These are phyloP conservation scores for Pelecanus crispus DNA, from an alignment of 2,113 vertebrate species.

Conservation along the genomic window DNA sequence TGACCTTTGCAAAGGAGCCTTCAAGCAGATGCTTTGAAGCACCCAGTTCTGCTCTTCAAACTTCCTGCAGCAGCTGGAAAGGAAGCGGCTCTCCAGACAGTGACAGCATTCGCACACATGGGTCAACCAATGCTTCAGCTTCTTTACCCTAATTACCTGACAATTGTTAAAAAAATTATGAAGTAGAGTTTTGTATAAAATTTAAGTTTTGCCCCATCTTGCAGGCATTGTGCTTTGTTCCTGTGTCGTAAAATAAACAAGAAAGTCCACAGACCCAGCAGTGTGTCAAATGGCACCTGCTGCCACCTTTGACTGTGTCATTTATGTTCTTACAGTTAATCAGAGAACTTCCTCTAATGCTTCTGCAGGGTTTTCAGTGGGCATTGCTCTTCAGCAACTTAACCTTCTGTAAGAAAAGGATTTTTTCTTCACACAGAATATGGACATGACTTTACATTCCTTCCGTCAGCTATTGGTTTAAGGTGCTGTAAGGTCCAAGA, in stretches of 20 bases:
- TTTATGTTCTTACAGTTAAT: neutral
- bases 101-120: fast-evolving
- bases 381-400: neutral
- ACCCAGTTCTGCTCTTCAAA: neutral
- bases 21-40: neutral
- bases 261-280: neutral
- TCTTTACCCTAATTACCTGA: neutral
- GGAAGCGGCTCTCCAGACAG: neutral
- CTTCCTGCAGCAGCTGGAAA: neutral
- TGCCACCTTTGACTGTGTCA: neutral
- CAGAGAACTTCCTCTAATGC: neutral
- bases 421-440: neutral
- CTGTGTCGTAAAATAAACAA: neutral
- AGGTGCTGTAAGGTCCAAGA: neutral
- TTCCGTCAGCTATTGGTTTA: neutral
- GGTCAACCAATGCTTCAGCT: neutral
- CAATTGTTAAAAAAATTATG: neutral
- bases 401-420: neutral
- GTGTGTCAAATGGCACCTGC: neutral
- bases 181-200: neutral
- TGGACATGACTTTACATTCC: neutral
- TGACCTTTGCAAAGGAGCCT: conserved; percentile 12
- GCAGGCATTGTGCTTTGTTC: neutral
- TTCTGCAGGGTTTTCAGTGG: neutral
- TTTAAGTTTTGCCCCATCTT: neutral